Conservation (phyloP, 1,140 invertebrate species). For the Platyscapa corneri region DNA sequence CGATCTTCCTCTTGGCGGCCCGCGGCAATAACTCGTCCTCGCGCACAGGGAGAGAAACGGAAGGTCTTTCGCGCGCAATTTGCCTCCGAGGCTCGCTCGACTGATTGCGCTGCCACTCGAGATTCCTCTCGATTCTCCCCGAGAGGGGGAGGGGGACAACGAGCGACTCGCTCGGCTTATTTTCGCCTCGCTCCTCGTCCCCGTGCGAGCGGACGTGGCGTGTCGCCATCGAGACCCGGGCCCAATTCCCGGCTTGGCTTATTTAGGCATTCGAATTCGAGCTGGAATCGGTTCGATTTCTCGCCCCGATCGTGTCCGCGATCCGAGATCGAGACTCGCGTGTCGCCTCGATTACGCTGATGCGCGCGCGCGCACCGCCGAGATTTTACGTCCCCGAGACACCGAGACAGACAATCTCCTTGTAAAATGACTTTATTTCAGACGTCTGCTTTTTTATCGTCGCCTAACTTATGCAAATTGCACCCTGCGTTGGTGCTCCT, state of each 20-base stretch:
- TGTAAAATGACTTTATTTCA: conserved; percentile 19
- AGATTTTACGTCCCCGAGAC: not conserved
- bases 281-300: no score
- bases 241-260: not conserved
- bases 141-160: not conserved
- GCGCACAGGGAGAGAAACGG: not conserved
- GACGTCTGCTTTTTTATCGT: not conserved
- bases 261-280: not conserved
- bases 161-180: no score
- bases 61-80: conserved; percentile 11
- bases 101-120: not conserved
- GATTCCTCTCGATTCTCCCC: not conserved
- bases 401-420: no score
- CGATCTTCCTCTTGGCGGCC: conserved; percentile 21
- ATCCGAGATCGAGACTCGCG: not conserved
- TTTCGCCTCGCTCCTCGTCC: no score
- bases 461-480: not conserved
- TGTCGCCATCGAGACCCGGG: no score
- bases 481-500: not conserved
- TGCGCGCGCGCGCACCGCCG: not conserved
- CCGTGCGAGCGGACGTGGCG: no score
- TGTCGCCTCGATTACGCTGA: not conserved
- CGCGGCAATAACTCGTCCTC: not conserved
- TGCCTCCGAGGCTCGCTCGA: conserved; percentile 21
- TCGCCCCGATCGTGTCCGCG: not conserved